Conservation (phyloP, 2,888 invertebrate genomes). For the Gnatocerus cornutus region DNA sequence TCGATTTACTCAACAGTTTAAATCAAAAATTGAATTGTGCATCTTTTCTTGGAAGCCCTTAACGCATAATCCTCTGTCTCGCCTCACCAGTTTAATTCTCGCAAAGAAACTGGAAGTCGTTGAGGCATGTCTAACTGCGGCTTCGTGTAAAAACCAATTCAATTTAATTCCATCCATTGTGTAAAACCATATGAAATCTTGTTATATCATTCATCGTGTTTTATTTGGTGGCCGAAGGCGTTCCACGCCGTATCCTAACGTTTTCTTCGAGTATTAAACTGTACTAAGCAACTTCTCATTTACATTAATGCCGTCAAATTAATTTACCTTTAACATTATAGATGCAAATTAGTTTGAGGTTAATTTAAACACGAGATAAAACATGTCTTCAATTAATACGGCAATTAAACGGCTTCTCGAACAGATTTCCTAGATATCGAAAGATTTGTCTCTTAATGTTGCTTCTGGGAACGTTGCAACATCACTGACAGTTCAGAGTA, state of each 20-base stretch:
- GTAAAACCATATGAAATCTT: conserved; percentile 56
- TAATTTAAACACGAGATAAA: conserved; percentile 63
- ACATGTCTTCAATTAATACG: conserved; percentile 62
- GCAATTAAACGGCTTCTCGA: conserved; percentile 55
- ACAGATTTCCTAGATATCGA: conserved; percentile 5
- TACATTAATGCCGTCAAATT: conserved; percentile 64
- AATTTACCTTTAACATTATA: conserved; percentile 63
- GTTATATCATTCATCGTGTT: conserved; percentile 51
- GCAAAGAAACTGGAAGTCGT: conserved; percentile 33
- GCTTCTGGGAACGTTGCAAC: conserved; percentile 14
- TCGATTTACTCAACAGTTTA: too few relatives aligned
- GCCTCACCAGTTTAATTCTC: conserved; percentile 27
- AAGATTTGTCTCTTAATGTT: background rate
- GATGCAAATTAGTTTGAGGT: conserved; percentile 64
- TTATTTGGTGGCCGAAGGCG: conserved; percentile 42
- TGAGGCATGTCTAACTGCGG: conserved; percentile 38
- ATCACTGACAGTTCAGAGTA: conserved; percentile 8
- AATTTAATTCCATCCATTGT: conserved; percentile 57
- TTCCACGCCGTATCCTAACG: background rate
- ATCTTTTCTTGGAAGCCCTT: background rate
- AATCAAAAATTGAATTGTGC: background rate
- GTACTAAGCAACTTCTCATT: conserved; percentile 55
- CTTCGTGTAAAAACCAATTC: conserved; percentile 50
- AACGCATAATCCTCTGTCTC: conserved; percentile 24
- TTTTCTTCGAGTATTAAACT: conserved; percentile 7